Evolutionary conservation across 2,797 vertebrate genomes (phyloP), one percentile per base, ranked within the genome.

Genomic region (Melanogrammus aeglefinus): DNA sequence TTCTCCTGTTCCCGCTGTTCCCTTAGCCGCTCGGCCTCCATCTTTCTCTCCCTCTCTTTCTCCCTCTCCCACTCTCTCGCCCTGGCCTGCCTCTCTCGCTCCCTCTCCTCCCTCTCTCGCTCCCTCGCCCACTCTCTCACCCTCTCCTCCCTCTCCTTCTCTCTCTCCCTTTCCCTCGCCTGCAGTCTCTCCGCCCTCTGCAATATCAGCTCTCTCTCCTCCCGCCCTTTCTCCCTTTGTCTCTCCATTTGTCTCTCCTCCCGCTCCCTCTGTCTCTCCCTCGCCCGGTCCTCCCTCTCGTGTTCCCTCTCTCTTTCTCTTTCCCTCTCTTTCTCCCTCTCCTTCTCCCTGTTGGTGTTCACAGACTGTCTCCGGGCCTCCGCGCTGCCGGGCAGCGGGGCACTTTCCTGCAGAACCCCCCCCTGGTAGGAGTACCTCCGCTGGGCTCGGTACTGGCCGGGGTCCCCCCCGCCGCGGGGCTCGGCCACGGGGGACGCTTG

Each of bases 391-490:
- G 70, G 79, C 82, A 77, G 81, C 47, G 77, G 79, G 76, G 76
- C 6, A 6, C 27, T 84, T 70, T 94, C 91, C 76, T 90, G 86
- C 38, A 73, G 86, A 12, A 87, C 75, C 35, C 89, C 90, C 1
- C 91, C 94, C 86, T 95, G 94, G 82, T 94, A 95, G 21, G 94
- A 95, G 83, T 92, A 94, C 72, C 94, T 93, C 75, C 94, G 92
- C 29, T 87, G 90, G 75, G 85, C 74, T 16, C 85, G 79, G 57
- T 84, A 73, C 74, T 29, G 78, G 5, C 74, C 1, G 0, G 76
- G 74, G 2, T 90, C 90, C 6, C 79, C 82, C 16, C n/a, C 82
- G 21, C n/a, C 63, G 3, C 86, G 86, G 18, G 80, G 77, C 69
- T 92, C 89, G 0, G 27, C 75, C 38, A 80, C 35, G 39, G 63